Base-by-base conservation (phyloP, 2,888 invertebrate genomes). In the Chaetogeoica ovagalla region DNA sequence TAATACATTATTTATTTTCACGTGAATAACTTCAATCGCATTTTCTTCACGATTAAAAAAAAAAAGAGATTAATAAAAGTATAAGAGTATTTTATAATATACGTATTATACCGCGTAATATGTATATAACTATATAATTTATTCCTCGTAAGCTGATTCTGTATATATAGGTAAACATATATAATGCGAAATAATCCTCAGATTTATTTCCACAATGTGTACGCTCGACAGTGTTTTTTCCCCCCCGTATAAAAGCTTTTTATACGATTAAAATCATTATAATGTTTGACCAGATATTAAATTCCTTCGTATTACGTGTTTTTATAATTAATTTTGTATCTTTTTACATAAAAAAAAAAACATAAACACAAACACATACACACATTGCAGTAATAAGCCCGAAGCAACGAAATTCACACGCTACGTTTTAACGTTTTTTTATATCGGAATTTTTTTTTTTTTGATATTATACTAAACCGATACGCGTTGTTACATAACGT, bases 271-370 rank as follows among this genome's bases (percentile, higher is more conserved):
- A 48, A 52, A 73, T 52, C 30, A 39, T n/a, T 37, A 21, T 30
- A 30, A 30, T 15, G 72, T 62, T 62, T 9, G n/a, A 73, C 72
- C 72, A 59, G 72, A 73, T 73, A 73, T 73, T 73, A 62, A 62
- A 73, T 73, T 48, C 30, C 48, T 73, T 62, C 17, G 48, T 71
- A 30, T 5, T 48, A 72, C 19, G 48, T 30, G 30, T 55, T 73
- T 62, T n/a, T 52, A 23, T 73, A 73, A 62, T 73, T 62, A 62
- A 62, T 48, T 37, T 30, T 19, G 48, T 48, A 19, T 55, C n/a
- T 8, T 55, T 55, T 55, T 55, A 68, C 9, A 19, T 19, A n/a
- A 59, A 59, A 39, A 15, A 48, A 48, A 48, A 13, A n/a, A n/a
- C n/a, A n/a, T n/a, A n/a, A n/a, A n/a, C n/a, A n/a, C n/a, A n/a